Conservation (phyloP, 2,888 invertebrate species). For the Paralinhomoeus sp. region DNA sequence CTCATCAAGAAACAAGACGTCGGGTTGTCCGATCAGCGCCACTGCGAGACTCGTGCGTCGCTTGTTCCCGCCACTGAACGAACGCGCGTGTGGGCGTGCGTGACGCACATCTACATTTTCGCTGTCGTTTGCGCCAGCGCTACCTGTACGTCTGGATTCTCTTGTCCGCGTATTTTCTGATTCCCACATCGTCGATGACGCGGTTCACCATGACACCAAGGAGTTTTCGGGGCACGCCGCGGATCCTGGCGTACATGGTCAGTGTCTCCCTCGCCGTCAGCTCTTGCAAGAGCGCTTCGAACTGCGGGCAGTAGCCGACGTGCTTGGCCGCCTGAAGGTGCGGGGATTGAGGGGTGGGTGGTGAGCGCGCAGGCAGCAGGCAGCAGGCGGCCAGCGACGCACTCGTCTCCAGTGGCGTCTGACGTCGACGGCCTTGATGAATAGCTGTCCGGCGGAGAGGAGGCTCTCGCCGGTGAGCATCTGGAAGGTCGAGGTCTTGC, state of each 20-base stretch:
- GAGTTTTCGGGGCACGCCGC: slow-evolving; percentile 34
- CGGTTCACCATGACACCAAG: slow-evolving; percentile 17
- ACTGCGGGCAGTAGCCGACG: slow-evolving; percentile 75
- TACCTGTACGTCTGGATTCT: slow-evolving; percentile 13
- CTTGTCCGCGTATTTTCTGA: slow-evolving; percentile 21
- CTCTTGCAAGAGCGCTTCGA: slow-evolving; percentile 51
- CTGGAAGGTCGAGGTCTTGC: slow-evolving; percentile 47
- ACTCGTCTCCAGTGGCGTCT: slow-evolving; percentile 17
- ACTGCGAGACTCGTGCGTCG: slow-evolving; percentile 48
- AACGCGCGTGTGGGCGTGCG: too few species aligned
- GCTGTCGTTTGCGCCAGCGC: too few species aligned
- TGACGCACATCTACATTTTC: too few species aligned
- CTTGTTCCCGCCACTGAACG: slow-evolving; percentile 51
- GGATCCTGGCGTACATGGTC: slow-evolving; percentile 43
- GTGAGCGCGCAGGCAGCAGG: too few species aligned
- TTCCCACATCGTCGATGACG: slow-evolving; percentile 16
- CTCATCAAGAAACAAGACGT: slow-evolving; percentile 42
- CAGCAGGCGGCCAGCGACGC: slow-evolving; percentile 1
- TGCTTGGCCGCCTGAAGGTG: slow-evolving; percentile 3
- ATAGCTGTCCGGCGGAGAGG: slow-evolving; percentile 29
- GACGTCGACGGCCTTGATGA: slow-evolving; percentile 22
- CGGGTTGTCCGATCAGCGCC: slow-evolving; percentile 43
- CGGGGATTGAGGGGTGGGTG: too few species aligned
- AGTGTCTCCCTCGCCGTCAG: slow-evolving; percentile 53
- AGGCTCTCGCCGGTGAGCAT: slow-evolving; percentile 35